phyloP scores from a whole-genome alignment of 2,888 invertebrate genomes.

The Beris morrisii region DNA sequence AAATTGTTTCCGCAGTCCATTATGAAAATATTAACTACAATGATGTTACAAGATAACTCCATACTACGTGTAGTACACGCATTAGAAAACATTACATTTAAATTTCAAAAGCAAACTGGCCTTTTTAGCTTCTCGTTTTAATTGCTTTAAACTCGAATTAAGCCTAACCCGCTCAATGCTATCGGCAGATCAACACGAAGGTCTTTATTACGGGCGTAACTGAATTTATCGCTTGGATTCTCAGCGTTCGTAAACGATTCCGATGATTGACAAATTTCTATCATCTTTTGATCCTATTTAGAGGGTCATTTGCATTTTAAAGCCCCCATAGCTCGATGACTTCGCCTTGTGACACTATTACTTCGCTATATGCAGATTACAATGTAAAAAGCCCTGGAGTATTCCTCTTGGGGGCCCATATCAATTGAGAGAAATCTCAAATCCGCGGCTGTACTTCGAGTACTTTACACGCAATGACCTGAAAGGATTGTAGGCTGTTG shows the following conservation, averaged over 20 bases:
- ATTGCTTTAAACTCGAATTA: slow-evolving; percentile 14
- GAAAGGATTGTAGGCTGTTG: slow-evolving; percentile 33
- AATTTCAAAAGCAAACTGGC: slow-evolving; percentile 9
- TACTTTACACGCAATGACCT: background rate
- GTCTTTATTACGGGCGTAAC: slow-evolving; percentile 21
- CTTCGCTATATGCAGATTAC: background rate
- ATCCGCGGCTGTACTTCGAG: no score
- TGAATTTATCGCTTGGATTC: slow-evolving; percentile 25
- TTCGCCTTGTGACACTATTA: slow-evolving; percentile 8
- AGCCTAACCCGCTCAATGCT: slow-evolving; percentile 5
- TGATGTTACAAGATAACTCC: slow-evolving; percentile 14
- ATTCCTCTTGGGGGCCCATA: slow-evolving; percentile 30
- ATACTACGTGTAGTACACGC: no score
- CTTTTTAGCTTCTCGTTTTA: slow-evolving; percentile 27
- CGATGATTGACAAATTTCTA: slow-evolving; percentile 38
- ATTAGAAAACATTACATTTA: slow-evolving; percentile 6
- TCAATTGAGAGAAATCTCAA: slow-evolving; percentile 22
- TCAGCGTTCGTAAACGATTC: slow-evolving; percentile 24
- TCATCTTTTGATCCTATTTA: slow-evolving; percentile 34
- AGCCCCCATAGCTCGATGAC: slow-evolving; percentile 30
- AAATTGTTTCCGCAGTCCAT: no score
- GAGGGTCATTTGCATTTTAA: slow-evolving; percentile 36
- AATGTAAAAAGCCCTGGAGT: slow-evolving; percentile 11
- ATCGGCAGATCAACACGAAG: slow-evolving; percentile 20
- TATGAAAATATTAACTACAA: slow-evolving; percentile 9